Base-by-base conservation (phyloP, 2,888 invertebrate genomes). In the Panorpa germanica region DNA sequence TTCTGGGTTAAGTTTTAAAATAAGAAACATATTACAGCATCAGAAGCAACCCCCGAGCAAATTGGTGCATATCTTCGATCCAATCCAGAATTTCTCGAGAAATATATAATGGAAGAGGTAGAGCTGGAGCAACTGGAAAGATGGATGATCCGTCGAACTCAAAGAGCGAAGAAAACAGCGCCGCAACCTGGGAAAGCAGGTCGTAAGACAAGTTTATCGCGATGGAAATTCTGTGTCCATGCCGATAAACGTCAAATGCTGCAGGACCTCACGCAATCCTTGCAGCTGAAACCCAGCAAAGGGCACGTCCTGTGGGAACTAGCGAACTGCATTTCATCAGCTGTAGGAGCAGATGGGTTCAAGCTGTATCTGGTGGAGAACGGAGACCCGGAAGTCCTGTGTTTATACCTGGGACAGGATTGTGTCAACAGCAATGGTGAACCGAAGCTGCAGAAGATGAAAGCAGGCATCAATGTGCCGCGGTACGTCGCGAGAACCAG, bases 321-420 rank as follows among this genome's bases (percentile, higher is more conserved):
- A 20, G 65, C 70, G 1, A 59, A 57, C 28, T 70, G 70, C 44
- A 68, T 77, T 28, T 62, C 64, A 14, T 58, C 63, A 9, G 69
- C 74, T 1, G 63, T 76, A 2, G 63, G 62, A 17, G 73, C 72
- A 0, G 73, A 75, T 42, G 70, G 69, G 1, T 69, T 65, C 46
- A 64, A 66, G 39, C 52, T 72, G 25, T 68, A 65, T 45, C 45
- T 70, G 27, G 54, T 59, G 2, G 64, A 69, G 40, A 50, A 45
- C 26, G 47, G 46, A 5, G 50, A 53, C 35, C 44, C 52, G 4
- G 51, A 53, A 19, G 43, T 45, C 20, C 43, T 59, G 29, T 43
- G 48, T 12, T 41, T 54, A 6, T 58, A 54, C 37, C 38, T 51
- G 21, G 55, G 53, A 14, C 40, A 48, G 11, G 48, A 51, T 34